Evolutionary conservation across 2,113 vertebrate species (phyloP), one percentile per base, ranked within the genome.

Genomic region (Boulengeromyrus knoepffleri): DNA sequence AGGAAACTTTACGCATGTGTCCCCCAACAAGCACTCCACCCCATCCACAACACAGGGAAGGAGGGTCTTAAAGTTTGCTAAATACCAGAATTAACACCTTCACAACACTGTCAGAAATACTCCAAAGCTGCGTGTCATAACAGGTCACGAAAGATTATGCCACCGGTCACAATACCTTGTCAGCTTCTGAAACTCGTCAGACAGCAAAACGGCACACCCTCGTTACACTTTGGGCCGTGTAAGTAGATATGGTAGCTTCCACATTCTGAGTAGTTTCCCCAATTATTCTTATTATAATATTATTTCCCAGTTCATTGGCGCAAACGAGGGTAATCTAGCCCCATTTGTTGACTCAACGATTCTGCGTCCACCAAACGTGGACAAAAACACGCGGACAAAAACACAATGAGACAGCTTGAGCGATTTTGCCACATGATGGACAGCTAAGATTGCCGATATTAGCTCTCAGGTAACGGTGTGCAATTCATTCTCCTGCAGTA

Each of bases 401-500:
- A 89, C 24, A 47, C 27, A 15, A 47, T 46, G 90, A 89, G 89
- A 88, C 49, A 89, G 91, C 21, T 19, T 50, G 70, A 85, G 90
- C 53, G 46, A 85, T 80, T 90, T 42, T 66, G 88, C 88, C 74
- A n/a, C 0, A 17, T 91, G 92, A 93, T 36, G 56, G 93, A 92
- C 90, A 77, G 91, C 87, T 85, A 74, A 92, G 90, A 91, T 91
- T 92, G 89, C 89, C 62, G 12, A 12, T 66, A 74, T 39, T 66
- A 83, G 58, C 19, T 89, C 84, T 39, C 53, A 91, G 90, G 93
- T 92, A 89, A 89, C 89, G 27, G 77, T 21, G 15, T 53, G 62
- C 62, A 52, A 91, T 90, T 90, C 85, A 50, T 91, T 91, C 85
- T 89, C 84, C 85, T 88, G n/a, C 53, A 47, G 17, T 42, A 2